These are phyloP conservation scores for Ictidomys tridecemlineatus DNA, from an alignment of 2,113 vertebrate genomes.

Conservation along the genomic window DNA sequence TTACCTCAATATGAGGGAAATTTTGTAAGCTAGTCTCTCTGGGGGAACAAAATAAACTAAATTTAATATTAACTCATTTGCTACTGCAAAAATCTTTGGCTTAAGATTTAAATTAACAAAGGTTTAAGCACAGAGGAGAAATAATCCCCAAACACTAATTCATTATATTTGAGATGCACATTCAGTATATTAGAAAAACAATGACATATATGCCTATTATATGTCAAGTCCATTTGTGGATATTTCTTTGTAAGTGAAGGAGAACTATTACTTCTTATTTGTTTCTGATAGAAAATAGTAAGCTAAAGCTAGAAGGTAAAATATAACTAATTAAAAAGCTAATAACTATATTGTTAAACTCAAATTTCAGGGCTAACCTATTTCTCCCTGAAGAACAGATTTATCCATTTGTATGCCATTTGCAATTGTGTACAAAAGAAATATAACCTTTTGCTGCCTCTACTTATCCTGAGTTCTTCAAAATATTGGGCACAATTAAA, in stretches of 20 bases:
- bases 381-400: not conserved
- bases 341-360: not conserved
- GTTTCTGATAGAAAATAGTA: slow-evolving; percentile 14
- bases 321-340: slow-evolving; percentile 26
- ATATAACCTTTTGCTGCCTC: not conserved
- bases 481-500: not conserved
- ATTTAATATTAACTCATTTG: slow-evolving; percentile 58
- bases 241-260: slow-evolving; percentile 13
- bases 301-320: not conserved
- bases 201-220: not conserved
- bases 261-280: slow-evolving; percentile 22
- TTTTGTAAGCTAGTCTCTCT: slow-evolving; percentile 87
- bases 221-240: not conserved
- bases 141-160: slow-evolving; percentile 48
- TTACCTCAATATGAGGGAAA: slow-evolving; percentile 95
- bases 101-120: slow-evolving; percentile 59
- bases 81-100: slow-evolving; percentile 26
- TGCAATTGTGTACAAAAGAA: slow-evolving; percentile 22
- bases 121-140: slow-evolving; percentile 21
- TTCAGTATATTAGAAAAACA: slow-evolving; percentile 27
- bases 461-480: not conserved
- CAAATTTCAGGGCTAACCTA: not conserved
- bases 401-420: not conserved
- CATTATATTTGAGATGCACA: slow-evolving; percentile 57
- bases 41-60: slow-evolving; percentile 56